Evolutionary conservation across 2,888 invertebrate genomes (phyloP), one percentile per base, ranked within the genome.

Genomic region (Ochropleura plecta): DNA sequence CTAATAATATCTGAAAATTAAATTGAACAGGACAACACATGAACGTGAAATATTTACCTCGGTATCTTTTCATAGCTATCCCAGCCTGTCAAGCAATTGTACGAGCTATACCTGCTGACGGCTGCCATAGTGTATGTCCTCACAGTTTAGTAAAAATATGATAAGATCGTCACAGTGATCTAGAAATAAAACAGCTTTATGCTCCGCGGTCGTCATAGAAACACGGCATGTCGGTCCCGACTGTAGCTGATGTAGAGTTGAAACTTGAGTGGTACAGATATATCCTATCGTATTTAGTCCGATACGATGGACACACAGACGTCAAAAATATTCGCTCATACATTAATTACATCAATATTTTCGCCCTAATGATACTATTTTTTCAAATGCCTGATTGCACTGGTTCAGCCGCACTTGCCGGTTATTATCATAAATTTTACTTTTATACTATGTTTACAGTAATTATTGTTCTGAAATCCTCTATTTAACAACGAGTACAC

Each of bases 41-140:
- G 0, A 57, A n/a, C 55, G 8, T 74, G 48, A 16, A 46, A 72
- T 78, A 85, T 67, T 92, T 97, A 98, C 98, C 98, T 98, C 89
- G 98, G 98, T 95, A 98, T 98, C 93, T 97, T 97, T 94, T 98
- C 98, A 96, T 98, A 98, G 95, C 98, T 98, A 96, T 98, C 98
- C 98, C 98, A 98, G 94, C 98, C 98, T 83, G 98, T 98, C 91
- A 98, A 97, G 95, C 98, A 98, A 96, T 98, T 98, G 96, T 98
- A 98, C 80, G 98, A 98, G 94, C 98, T 98, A 97, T 98, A 98
- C 96, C 98, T 97, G 96, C 98, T 98, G 68, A 94, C 89, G 88
- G 98, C 97, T 88, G 97, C 97, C 98, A 98, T 98, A 86, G 90
- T 89, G 2, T 16, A 62, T 46, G 69, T 76, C 46, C 10, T 55